These are phyloP conservation scores for Hipparchia sbordonii DNA, from an alignment of 2,888 invertebrate genomes.

Conservation along the genomic window DNA sequence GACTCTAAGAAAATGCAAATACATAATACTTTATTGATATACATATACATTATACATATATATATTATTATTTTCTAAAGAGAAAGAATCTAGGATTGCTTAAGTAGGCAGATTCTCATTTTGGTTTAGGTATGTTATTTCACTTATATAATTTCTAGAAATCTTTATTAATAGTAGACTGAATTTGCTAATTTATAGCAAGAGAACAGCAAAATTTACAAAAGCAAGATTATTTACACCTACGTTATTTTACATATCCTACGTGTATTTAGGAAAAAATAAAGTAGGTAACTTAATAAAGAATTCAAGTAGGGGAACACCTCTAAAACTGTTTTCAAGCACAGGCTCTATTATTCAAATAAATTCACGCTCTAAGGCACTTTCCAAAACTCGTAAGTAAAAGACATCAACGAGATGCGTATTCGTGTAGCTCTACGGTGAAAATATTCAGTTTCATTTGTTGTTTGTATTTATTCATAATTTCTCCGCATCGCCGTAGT, in stretches of 20 bases:
- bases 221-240: neutral
- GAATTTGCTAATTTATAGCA: neutral
- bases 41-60: neutral
- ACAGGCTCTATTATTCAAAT: constrained; percentile 10
- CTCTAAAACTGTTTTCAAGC: neutral
- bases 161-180: neutral
- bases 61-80: constrained; percentile 24
- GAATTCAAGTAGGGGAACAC: neutral
- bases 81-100: constrained; percentile 24
- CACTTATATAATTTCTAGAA: neutral
- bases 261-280: neutral
- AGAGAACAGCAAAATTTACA: neutral
- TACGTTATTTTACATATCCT: neutral
- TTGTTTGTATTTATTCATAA: constrained; percentile 10
- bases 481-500: constrained; percentile 11
- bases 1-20: constrained; percentile 39
- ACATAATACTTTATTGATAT: constrained; percentile 15
- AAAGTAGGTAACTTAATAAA: neutral
- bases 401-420: constrained; percentile 78
- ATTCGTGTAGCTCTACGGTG: constrained; percentile 24
- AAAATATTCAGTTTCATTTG: constrained; percentile 18
- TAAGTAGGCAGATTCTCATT: neutral
- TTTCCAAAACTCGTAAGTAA: constrained; percentile 75
- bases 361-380: constrained; percentile 48
- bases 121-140: neutral